These are phyloP conservation scores for Martes flavigula DNA, from an alignment of 2,797 vertebrate species.

Conservation along the genomic window DNA sequence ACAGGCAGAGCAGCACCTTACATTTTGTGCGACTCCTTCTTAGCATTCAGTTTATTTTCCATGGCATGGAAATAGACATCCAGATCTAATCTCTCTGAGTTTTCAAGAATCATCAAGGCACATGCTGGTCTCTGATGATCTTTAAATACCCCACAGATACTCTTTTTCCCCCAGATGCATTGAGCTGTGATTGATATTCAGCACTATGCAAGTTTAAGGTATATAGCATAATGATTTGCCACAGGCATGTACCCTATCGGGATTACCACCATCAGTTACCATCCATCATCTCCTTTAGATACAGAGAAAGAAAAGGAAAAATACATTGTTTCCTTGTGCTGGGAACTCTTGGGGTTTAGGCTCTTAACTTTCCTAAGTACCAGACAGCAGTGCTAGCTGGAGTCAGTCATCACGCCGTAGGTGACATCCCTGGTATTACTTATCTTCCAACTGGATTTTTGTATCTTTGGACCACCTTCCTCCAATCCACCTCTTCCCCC, in stretches of 20 bases:
- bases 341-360: background rate
- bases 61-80: background rate
- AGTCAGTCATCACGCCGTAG: background rate
- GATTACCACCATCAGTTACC: background rate
- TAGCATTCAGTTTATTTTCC: background rate
- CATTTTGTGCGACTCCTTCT: background rate
- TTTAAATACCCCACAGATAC: background rate
- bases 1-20: background rate
- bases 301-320: background rate
- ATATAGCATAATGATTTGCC: background rate
- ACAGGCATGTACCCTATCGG: background rate
- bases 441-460: background rate
- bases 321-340: background rate
- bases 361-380: background rate
- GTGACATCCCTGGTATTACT: background rate
- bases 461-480: background rate
- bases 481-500: background rate
- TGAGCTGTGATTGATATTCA: background rate
- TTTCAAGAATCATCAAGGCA: background rate
- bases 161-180: background rate
- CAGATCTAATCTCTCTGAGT: background rate
- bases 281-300: background rate
- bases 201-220: background rate
- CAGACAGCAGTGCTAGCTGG: background rate
- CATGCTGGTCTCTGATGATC: background rate